Evolutionary conservation across 2,797 vertebrate species (phyloP).

Genomic region (Megalops cyprinoides): DNA sequence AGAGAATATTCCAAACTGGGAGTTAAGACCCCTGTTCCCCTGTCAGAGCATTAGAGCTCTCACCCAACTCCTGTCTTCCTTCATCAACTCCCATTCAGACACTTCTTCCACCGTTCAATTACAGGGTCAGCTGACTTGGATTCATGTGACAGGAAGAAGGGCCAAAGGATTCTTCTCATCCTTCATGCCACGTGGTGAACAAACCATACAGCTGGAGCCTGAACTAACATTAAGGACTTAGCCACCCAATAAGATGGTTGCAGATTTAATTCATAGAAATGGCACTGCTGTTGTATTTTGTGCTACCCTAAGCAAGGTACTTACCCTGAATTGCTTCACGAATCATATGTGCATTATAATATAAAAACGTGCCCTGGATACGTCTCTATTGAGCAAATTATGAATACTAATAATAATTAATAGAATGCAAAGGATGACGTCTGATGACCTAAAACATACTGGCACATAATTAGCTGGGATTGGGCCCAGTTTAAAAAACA

Average conservation of each 20-base stretch:
- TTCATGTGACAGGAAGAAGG: background rate
- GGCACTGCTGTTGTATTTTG: too few relatives aligned
- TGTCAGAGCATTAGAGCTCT: background rate
- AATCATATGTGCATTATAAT: too few relatives aligned
- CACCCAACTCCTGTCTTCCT: too few relatives aligned
- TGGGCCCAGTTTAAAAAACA: background rate
- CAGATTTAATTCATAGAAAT: too few relatives aligned
- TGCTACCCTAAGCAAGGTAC: too few relatives aligned
- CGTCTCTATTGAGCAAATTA: too few relatives aligned
- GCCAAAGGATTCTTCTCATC: background rate
- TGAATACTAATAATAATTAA: background rate
- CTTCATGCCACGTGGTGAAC: background rate
- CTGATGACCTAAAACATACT: background rate
- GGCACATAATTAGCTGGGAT: background rate
- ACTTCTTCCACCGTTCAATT: background rate
- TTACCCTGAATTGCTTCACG: too few relatives aligned
- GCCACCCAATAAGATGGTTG: too few relatives aligned
- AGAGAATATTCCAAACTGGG: background rate
- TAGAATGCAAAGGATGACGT: background rate
- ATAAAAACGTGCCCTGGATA: too few relatives aligned
- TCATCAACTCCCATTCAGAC: background rate
- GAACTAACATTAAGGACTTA: too few relatives aligned
- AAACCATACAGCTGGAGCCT: conserved; percentile 17
- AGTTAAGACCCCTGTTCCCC: background rate
- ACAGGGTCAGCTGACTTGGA: background rate